Evolutionary conservation across 2,888 invertebrate species (phyloP), one percentile per base, ranked within the genome.

Genomic region (Oscheius sp.): DNA sequence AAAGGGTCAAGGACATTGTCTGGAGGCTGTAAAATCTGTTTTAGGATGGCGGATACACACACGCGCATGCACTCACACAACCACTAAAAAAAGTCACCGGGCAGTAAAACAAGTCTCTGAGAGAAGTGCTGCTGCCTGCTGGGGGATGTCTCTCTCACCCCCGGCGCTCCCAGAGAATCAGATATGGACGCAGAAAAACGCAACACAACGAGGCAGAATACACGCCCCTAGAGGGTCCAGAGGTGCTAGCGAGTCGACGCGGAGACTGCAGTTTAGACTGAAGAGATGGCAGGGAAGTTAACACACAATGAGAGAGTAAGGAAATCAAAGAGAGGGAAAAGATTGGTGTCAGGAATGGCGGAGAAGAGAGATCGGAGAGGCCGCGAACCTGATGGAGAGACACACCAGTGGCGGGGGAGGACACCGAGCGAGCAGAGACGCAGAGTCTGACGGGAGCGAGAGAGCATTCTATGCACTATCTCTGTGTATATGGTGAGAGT

Each of bases 311-410:
- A 70, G 58, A 41, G 46, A 59, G 16, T 21, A 27, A 21, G 27
- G 69, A 46, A 52, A 27, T 71, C 45, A 55, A 49, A 49, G 58
- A 68, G 69, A 12, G 72, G 56, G 55, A 70, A 64, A 55, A 72
- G 59, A 29, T 70, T 74, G 71, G 74, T 18, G 63, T 45, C 45
- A 63, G 63, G 21, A 63, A 63, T 23, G 66, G 71, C n/a, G n/a
- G n/a, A n/a, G n/a, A 63, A 74, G 74, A 74, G 75, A 74, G 69
- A 74, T 52, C 61, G 63, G 52, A 73, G 71, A 71, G 49, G 61
- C 66, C 64, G 45, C 53, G 71, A 77, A 69, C 55, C 56, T 72
- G 72, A 64, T 69, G 61, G 63, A 45, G 45, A 45, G 46, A 46
- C 21, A 18, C 25, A 66, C 5, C 49, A 29, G 35, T 9, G 66